phyloP scores from a whole-genome alignment of 1,140 invertebrate genomes.

The Plutomurus gul region DNA sequence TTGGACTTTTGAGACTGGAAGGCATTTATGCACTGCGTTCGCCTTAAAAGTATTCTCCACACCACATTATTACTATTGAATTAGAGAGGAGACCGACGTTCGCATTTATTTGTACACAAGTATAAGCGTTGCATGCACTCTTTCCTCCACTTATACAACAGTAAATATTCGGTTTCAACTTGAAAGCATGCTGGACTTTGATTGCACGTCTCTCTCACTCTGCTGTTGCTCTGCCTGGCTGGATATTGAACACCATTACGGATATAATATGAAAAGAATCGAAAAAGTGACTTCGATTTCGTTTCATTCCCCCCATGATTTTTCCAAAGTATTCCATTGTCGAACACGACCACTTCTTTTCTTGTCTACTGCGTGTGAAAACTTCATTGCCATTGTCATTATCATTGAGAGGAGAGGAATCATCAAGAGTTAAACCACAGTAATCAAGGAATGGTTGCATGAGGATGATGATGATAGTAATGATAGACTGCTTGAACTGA shows the following conservation, averaged over 20 bases:
- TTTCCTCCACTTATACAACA: too few relatives aligned
- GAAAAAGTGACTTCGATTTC: not conserved
- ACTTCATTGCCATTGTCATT: slow-evolving; percentile 29
- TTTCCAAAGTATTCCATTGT: not conserved
- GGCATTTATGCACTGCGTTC: too few relatives aligned
- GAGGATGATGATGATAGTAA: slow-evolving; percentile 24
- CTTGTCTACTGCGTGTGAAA: slow-evolving; percentile 19
- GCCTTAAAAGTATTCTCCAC: too few relatives aligned
- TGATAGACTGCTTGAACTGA: slow-evolving; percentile 3
- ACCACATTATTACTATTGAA: too few relatives aligned
- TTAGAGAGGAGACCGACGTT: too few relatives aligned
- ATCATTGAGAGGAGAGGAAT: slow-evolving; percentile 23
- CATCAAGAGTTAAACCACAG: slow-evolving; percentile 15
- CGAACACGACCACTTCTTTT: not conserved
- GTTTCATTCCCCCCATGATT: not conserved
- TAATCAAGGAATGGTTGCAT: slow-evolving; percentile 27
- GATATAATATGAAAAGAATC: not conserved
- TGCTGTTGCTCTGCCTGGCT: too few relatives aligned
- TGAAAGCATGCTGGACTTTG: too few relatives aligned
- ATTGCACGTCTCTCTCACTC: too few relatives aligned
- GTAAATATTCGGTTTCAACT: too few relatives aligned
- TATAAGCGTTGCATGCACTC: too few relatives aligned
- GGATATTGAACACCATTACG: not conserved
- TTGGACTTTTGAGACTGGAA: too few relatives aligned
- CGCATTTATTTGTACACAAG: too few relatives aligned